Evolutionary conservation across 2,797 vertebrate genomes (phyloP), one percentile per base, ranked within the genome.

Genomic region (Acanthurus tractus): DNA sequence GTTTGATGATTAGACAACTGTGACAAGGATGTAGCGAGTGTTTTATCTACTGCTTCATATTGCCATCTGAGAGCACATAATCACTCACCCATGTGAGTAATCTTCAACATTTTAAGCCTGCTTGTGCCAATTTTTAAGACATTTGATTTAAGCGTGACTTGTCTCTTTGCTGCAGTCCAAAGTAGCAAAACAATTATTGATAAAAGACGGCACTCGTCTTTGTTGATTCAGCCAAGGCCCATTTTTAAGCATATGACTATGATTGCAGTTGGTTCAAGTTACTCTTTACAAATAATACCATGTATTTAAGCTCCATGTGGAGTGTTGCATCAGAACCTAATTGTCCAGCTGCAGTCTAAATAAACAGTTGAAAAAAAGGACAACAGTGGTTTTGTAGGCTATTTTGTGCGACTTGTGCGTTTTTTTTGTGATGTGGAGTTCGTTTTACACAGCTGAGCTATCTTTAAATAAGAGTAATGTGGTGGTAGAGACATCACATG

Each of bases 401-500:
- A 62, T 56, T 56, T 50, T 66, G 66, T 70, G 62, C 3, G 17
- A 11, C 13, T 72, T 81, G 78, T 81, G 79, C 44, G 61, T 74
- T 25, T 63, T 36, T 63, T 70, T 61, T 72, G 50, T 46, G 34
- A 25, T 1, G 18, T 45, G 68, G 74, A 72, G 55, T 76, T 83
- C 13, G 29, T 76, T 66, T 67, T 71, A 46, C 45, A 75, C 36
- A 15, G 66, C 59, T 1, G 63, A 77, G n/a, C 40, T 12, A 58
- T 55, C 50, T 79, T 74, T 58, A 59, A 72, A 58, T 40, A 10
- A 40, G 56, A 72, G 42, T 74, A 23, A 66, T 12, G 29, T 49
- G 50, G 25, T 79, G 85, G 78, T 29, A 65, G 46, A 64, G 65
- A 54, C 45, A 29, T 29, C 25, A 99, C 93, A 99, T 96, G 93